These are phyloP conservation scores for Ivindomyrus marchei DNA, from an alignment of 2,113 vertebrate genomes.

Conservation along the genomic window DNA sequence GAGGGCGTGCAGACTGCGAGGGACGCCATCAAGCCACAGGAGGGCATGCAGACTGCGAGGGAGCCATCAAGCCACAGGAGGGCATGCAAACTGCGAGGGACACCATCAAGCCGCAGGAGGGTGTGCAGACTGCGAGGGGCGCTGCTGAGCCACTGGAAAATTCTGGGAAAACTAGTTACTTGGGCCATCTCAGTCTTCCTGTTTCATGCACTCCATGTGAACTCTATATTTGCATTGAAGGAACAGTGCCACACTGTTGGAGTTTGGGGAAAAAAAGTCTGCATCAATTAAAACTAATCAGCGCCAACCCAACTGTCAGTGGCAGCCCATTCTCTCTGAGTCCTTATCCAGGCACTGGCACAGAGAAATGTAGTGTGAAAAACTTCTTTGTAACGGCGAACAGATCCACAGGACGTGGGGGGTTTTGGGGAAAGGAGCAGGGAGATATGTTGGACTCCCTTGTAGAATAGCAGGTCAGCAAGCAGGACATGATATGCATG, in stretches of 20 bases:
- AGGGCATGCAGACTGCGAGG: background rate
- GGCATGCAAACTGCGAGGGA: background rate
- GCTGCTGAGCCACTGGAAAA: background rate
- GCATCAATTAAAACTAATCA: background rate
- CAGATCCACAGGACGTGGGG: background rate
- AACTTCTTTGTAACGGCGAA: background rate
- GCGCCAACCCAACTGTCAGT: background rate
- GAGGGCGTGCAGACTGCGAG: no score
- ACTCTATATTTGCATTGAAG: background rate
- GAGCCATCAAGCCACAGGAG: background rate
- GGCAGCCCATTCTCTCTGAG: background rate
- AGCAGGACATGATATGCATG: background rate
- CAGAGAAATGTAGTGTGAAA: background rate
- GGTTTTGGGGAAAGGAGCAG: background rate
- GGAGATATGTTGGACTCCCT: background rate
- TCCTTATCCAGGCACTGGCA: background rate
- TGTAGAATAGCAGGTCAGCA: background rate
- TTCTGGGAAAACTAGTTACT: background rate
- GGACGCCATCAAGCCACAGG: accelerated
- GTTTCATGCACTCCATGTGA: background rate
- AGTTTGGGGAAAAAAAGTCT: background rate
- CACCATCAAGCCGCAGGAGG: accelerated
- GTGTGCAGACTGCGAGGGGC: no score
- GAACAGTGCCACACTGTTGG: background rate
- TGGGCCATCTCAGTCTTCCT: background rate